A percentile compares a stretch with the other conserved stretches of the same genome.
Conservation (phyloP, 2,113 vertebrate species). For the Poeciliopsis prolifica region DNA sequence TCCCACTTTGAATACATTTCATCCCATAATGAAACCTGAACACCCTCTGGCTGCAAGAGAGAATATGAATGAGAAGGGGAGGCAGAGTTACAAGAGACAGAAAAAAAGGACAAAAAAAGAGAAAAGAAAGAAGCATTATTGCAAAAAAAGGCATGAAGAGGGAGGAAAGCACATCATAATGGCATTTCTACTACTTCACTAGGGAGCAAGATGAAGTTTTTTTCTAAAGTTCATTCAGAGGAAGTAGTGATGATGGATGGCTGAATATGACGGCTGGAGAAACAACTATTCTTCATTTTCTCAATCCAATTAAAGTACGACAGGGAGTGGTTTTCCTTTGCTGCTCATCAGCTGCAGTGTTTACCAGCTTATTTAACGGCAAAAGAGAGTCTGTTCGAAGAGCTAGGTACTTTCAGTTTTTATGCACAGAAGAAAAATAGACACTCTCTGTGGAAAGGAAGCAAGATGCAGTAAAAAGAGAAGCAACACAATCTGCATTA, state of each 20-base stretch:
- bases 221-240: constrained; percentile 41
- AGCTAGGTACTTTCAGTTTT: neutral
- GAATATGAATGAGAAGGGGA: constrained; percentile 31
- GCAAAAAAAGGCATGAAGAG: neutral
- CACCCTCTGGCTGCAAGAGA: constrained; percentile 41
- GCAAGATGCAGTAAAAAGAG: neutral
- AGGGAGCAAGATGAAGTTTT: constrained; percentile 54
- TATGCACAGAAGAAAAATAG: constrained; percentile 34
- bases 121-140: neutral
- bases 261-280: constrained; percentile 42
- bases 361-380: constrained; percentile 32
- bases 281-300: constrained; percentile 55
- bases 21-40: constrained; percentile 61
- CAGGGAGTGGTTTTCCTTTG: constrained; percentile 31
- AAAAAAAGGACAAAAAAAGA: neutral
- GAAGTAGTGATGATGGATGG: constrained; percentile 64
- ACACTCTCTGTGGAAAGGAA: constrained; percentile 20
- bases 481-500: constrained; percentile 18
- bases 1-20: constrained; percentile 67
- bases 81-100: constrained; percentile 12
- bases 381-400: constrained; percentile 3
- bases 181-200: constrained; percentile 24
- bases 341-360: constrained; percentile 41
- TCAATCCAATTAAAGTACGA: constrained; percentile 66
- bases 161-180: constrained; percentile 39